Base-by-base conservation (phyloP, 2,797 vertebrate species). In the Danio jaintianensis region DNA sequence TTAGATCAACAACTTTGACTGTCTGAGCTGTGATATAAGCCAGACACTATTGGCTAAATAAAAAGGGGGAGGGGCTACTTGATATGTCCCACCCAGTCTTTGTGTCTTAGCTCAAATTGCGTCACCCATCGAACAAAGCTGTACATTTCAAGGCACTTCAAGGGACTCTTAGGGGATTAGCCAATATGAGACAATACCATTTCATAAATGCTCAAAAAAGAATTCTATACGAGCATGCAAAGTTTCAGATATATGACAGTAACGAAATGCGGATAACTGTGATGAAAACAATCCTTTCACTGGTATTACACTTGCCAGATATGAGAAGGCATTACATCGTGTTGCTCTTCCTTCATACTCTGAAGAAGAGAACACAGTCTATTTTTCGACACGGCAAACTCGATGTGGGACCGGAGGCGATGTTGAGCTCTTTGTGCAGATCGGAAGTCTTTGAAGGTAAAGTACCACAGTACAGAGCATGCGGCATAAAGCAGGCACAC, bases 381-480 rank as follows among this genome's bases (percentile, higher is more conserved):
- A 85, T 85, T 85, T 85, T 78, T 61, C 29, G 55, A 83, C 63
- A 75, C 12, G 47, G 58, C 58, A 83, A 83, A 83, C 50, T 75
- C 16, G 11, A 61, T 83, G 82, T 85, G 18, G 59, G 70, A 79
- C 70, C 53, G 47, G 47, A 76, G 72, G 78, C 64, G 10, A 48
- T 68, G 64, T 52, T 47, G n/a, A 40, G 42, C 22, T 84, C 68
- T 71, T 58, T 53, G 50, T 62, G 53, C 6, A 52, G 77, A 82
- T 82, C 72, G 63, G 67, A 83, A 79, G 61, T 40, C 63, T 79
- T 71, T 67, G 42, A 80, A 76, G 73, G 58, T 71, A 76, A 59
- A 55, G 50, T 43, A 73, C 38, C 42, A 12, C 36, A 59, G 75
- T 74, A 56, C 42, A 64, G 64, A 79, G 55, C 71, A 75, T 69